Conservation (phyloP, 2,797 vertebrate genomes). For the Podarcis lilfordi region DNA sequence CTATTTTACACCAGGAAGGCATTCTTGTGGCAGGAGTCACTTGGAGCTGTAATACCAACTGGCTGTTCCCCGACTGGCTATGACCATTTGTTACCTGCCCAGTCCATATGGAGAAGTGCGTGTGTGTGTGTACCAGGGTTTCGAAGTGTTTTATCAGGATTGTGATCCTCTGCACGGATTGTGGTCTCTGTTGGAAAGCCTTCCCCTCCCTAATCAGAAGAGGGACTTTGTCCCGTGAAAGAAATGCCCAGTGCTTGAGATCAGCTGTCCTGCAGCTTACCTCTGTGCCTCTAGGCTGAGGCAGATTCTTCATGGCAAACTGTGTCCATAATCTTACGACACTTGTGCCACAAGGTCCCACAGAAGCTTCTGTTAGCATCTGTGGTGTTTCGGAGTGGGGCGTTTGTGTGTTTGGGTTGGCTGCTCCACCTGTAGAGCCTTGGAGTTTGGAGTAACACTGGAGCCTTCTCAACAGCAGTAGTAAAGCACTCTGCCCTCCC, state of each 20-base stretch:
- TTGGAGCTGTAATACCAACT: background rate
- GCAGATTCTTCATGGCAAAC: background rate
- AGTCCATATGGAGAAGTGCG: background rate
- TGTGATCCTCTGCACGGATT: background rate
- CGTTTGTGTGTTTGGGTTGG: background rate
- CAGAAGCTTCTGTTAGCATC: background rate
- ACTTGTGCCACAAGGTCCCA: background rate
- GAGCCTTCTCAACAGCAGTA: background rate
- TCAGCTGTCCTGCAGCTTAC: background rate
- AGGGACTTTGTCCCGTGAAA: background rate
- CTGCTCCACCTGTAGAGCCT: background rate
- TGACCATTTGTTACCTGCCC: background rate
- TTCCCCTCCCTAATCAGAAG: background rate
- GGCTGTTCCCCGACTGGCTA: background rate
- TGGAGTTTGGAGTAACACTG: background rate
- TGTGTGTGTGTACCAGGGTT: background rate
- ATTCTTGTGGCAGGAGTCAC: background rate
- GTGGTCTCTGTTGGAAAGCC: background rate
- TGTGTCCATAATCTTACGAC: background rate
- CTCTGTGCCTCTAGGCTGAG: background rate
- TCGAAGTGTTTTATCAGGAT: background rate
- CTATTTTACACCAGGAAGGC: background rate
- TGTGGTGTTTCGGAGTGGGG: background rate
- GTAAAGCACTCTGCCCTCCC: background rate
- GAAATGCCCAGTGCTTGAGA: background rate